Evolutionary conservation across 2,113 vertebrate genomes (phyloP).

Genomic region (Paramormyrops kingsleyae): DNA sequence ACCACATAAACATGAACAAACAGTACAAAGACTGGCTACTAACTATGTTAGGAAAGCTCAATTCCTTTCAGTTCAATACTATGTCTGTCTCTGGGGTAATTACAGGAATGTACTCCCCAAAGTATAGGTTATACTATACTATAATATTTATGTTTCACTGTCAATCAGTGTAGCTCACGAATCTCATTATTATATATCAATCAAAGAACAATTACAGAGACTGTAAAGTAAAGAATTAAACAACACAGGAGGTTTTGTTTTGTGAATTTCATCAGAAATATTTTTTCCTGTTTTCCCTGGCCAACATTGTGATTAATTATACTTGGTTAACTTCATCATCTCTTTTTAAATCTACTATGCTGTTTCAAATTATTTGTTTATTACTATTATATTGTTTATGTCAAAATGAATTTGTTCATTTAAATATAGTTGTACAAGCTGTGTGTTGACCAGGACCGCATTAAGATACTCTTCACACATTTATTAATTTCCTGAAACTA

Average conservation of each 20-base stretch:
- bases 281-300: not conserved
- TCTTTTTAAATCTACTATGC: not conserved
- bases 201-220: not conserved
- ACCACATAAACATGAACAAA: slow-evolving; percentile 25
- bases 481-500: not conserved
- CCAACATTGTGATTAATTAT: not conserved
- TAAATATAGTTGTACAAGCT: not conserved
- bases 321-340: not conserved
- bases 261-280: not conserved
- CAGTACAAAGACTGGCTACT: not conserved
- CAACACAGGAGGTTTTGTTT: not conserved
- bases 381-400: not conserved
- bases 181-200: not conserved
- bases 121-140: not conserved
- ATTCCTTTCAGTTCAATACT: not conserved
- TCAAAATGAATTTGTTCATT: not conserved
- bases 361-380: not conserved
- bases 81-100: not conserved
- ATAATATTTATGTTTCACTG: not conserved
- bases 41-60: not conserved
- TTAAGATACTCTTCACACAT: not conserved
- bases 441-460: not conserved
- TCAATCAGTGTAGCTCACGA: not conserved
- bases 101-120: not conserved
- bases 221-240: not conserved